Conservation (phyloP, 1,140 invertebrate species). For the Xylocopa sonorina region DNA sequence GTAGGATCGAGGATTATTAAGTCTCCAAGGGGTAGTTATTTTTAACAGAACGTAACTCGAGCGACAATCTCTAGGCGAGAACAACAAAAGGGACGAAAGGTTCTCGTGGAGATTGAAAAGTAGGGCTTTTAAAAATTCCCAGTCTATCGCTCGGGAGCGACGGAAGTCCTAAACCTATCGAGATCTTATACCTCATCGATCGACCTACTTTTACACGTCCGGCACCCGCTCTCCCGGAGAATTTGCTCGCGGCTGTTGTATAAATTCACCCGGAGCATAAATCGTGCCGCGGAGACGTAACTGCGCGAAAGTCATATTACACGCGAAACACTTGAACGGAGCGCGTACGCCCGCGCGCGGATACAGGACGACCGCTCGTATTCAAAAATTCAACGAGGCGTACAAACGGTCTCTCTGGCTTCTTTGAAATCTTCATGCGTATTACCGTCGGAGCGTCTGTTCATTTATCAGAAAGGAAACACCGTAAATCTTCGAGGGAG, state of each 20-base stretch:
- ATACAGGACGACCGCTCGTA: background rate
- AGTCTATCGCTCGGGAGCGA: background rate
- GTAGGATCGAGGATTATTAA: no score
- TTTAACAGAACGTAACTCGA: no score
- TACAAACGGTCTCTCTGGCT: background rate
- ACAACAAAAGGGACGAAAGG: no score
- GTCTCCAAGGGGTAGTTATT: no score
- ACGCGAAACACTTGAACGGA: background rate
- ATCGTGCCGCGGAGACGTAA: background rate
- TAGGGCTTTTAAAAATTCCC: background rate
- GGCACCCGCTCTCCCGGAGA: background rate
- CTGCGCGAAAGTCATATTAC: background rate
- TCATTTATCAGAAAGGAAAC: no score
- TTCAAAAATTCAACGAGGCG: background rate
- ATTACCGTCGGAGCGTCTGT: background rate
- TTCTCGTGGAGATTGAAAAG: no score
- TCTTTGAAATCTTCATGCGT: no score
- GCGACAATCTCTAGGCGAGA: no score
- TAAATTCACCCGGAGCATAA: slow-evolving; percentile 18
- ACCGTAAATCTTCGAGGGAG: no score
- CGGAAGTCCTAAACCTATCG: slow-evolving; percentile 28
- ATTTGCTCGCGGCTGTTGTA: slow-evolving; percentile 26
- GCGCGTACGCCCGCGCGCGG: no score
- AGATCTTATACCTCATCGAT: slow-evolving; percentile 34
- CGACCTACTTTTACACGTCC: slow-evolving; percentile 23